Conservation (phyloP, 1,140 invertebrate genomes). For the Ips typographus region DNA sequence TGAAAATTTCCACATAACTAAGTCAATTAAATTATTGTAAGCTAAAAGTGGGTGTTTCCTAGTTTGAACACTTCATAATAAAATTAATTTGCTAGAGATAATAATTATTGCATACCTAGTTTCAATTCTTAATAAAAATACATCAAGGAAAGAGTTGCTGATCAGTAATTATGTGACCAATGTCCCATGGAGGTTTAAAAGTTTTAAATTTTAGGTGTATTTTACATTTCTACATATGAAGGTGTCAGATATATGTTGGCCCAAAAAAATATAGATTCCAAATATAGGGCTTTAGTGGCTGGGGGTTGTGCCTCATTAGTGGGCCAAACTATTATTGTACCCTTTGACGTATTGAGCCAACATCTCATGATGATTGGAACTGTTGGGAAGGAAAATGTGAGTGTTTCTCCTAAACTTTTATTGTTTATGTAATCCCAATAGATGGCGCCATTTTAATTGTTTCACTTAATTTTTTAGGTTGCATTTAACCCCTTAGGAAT, state of each 20-base stretch:
- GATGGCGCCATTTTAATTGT: too few species aligned
- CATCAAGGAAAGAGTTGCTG: too few species aligned
- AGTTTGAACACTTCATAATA: too few species aligned
- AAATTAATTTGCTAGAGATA: too few species aligned
- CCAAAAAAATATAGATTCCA: conserved; percentile 62
- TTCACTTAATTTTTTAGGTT: conserved; percentile 31
- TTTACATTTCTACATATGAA: conserved; percentile 96
- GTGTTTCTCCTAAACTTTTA: background rate
- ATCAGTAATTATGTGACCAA: too few species aligned
- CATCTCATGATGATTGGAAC: conserved; percentile 92
- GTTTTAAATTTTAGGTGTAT: conserved; percentile 61
- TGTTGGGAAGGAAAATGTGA: conserved; percentile 40
- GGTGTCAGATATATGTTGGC: conserved; percentile 80
- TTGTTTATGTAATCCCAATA: background rate
- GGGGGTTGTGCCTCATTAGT: conserved; percentile 89
- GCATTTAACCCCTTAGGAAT: conserved; percentile 44
- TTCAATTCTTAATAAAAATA: too few species aligned
- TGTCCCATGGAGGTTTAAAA: too few species aligned
- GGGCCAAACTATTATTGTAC: conserved; percentile 94
- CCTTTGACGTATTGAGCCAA: conserved; percentile 94
- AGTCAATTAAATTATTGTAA: too few species aligned
- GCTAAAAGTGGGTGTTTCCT: too few species aligned
- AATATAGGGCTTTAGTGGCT: conserved; percentile 71
- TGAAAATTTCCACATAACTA: background rate
- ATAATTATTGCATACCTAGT: too few species aligned